Conservation (phyloP, 2,113 vertebrate species). For the Callipepla californica region DNA sequence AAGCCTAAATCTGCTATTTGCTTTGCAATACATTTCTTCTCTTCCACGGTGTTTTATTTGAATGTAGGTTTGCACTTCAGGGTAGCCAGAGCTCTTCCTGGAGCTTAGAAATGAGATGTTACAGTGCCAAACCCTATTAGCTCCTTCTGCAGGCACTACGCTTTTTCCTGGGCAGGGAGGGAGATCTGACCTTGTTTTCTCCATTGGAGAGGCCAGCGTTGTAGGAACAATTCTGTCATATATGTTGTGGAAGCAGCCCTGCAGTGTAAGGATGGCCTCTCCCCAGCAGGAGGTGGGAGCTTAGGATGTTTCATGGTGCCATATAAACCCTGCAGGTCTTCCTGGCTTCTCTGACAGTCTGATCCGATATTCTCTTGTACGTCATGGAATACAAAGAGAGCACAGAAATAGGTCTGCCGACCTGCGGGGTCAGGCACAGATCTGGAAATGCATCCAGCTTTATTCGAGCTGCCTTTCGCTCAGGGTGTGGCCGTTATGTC, state of each 20-base stretch:
- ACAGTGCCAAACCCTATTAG: not conserved
- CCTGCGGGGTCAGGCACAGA: not conserved
- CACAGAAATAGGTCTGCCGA: not conserved
- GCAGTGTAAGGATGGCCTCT: fast-evolving
- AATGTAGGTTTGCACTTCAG: not conserved
- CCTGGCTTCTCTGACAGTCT: not conserved
- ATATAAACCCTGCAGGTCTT: not conserved
- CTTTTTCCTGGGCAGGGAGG: not conserved
- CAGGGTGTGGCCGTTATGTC: not conserved
- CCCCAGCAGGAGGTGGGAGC: not conserved
- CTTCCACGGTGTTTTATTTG: not conserved
- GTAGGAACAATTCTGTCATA: not conserved
- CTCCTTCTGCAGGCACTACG: not conserved
- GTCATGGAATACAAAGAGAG: not conserved
- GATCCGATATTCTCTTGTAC: not conserved
- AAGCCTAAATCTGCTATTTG: constrained; percentile 25
- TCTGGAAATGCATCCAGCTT: not conserved
- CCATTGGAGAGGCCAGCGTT: not conserved
- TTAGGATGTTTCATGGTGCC: fast-evolving
- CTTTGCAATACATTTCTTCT: not conserved
- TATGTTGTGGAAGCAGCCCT: not conserved
- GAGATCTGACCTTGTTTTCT: not conserved
- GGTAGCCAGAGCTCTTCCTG: not conserved
- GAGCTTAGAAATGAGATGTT: not conserved
- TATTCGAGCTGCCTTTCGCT: not conserved